phyloP scores from a whole-genome alignment of 2,797 vertebrate genomes.

The Cossypha caffra region DNA sequence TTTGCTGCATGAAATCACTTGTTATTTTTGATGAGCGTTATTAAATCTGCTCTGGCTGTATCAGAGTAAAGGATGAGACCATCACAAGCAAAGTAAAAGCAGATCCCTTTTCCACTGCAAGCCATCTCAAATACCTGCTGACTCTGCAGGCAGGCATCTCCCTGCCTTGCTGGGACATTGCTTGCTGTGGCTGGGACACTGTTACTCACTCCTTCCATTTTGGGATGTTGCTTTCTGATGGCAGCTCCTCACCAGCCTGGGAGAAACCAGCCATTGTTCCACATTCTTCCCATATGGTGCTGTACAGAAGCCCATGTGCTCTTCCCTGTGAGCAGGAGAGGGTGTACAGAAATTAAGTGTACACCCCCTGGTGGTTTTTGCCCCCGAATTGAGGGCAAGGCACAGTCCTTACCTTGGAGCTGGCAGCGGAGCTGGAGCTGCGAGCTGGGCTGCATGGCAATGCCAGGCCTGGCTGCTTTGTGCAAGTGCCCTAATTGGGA shows the following conservation, averaged over 20 bases:
- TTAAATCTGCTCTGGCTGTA: background rate
- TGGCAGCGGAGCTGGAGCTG: background rate
- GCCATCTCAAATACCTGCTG: background rate
- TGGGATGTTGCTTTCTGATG: background rate
- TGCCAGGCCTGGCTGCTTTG: background rate
- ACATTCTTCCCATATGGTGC: background rate
- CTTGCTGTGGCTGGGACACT: background rate
- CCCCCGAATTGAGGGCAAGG: background rate
- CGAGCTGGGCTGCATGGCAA: background rate
- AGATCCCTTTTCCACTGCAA: background rate
- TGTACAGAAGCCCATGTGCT: accelerated
- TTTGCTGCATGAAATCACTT: background rate
- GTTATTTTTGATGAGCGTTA: background rate
- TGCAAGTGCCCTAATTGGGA: conserved; percentile 7
- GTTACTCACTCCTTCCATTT: background rate
- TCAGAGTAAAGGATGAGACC: background rate
- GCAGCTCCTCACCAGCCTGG: background rate
- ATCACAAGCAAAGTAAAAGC: background rate
- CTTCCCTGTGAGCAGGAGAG: background rate
- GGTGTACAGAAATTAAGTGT: background rate
- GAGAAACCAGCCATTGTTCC: background rate
- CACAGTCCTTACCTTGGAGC: background rate
- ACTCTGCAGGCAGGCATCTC: background rate
- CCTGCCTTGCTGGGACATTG: background rate
- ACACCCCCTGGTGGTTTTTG: accelerated